Percentiles rank a stretch among this genome's conserved stretches.
These are phyloP conservation scores for Aramus guarauna DNA, from an alignment of 2,113 vertebrate species.

Conservation along the genomic window DNA sequence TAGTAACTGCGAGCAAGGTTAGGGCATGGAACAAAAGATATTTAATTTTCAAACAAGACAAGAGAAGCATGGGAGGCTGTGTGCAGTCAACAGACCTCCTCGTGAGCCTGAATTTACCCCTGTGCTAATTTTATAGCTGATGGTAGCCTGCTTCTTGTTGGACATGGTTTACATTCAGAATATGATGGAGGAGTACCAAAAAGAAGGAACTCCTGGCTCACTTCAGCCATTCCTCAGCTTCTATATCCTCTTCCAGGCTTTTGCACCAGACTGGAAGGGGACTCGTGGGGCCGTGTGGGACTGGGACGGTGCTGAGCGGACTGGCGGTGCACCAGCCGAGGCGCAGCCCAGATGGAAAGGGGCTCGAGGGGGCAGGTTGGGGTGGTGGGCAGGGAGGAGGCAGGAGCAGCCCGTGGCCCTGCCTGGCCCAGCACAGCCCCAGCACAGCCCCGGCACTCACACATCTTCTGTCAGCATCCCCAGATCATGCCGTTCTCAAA, in stretches of 20 bases:
- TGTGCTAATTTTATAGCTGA: background rate
- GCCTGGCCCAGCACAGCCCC: background rate
- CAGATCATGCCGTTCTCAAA: background rate
- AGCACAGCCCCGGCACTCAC: background rate
- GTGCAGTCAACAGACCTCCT: background rate
- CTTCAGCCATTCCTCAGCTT: background rate
- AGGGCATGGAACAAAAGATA: slow-evolving; percentile 36
- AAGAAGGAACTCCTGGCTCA: background rate
- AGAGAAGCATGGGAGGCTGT: background rate
- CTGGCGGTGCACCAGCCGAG: background rate
- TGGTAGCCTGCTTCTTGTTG: slow-evolving; percentile 25
- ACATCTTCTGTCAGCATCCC: background rate
- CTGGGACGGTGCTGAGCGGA: background rate
- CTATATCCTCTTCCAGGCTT: background rate
- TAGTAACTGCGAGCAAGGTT: slow-evolving; percentile 15
- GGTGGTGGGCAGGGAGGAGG: background rate
- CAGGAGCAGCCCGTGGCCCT: background rate
- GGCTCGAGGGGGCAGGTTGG: background rate
- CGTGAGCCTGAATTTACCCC: background rate
- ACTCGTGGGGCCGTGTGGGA: rapidly evolving
- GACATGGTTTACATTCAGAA: slow-evolving; percentile 12
- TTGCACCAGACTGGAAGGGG: background rate
- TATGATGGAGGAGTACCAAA: background rate
- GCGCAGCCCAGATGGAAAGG: background rate
- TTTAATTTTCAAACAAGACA: slow-evolving; percentile 44